Evolutionary conservation across 2,113 vertebrate genomes (phyloP).

Genomic region (Pluvialis apricaria): DNA sequence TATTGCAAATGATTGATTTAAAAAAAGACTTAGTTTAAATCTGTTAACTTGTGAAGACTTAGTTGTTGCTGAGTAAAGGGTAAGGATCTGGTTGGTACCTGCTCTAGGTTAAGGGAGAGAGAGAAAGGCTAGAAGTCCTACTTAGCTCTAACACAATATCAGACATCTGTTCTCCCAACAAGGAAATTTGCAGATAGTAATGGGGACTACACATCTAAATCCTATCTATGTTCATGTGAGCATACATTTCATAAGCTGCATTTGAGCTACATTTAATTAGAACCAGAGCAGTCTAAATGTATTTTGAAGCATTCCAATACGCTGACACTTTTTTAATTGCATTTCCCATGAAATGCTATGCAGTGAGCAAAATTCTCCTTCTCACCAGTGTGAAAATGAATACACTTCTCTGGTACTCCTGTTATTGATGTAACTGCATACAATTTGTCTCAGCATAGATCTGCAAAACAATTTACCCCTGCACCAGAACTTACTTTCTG

Average conservation of each 20-base stretch:
- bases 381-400: background rate
- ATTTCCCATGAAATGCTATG: background rate
- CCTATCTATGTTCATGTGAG: background rate
- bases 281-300: background rate
- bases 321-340: background rate
- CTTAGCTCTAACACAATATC: conserved; percentile 10
- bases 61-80: conserved; percentile 9
- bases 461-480: background rate
- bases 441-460: background rate
- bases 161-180: background rate
- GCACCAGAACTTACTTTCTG: background rate
- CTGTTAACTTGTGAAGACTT: conserved; percentile 10
- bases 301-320: background rate
- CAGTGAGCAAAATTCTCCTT: background rate
- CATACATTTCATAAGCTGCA: background rate
- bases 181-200: conserved; percentile 31
- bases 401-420: background rate
- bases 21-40: background rate
- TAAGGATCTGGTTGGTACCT: conserved; percentile 1
- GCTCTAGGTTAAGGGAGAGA: conserved; percentile 3
- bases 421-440: background rate
- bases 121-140: conserved; percentile 40
- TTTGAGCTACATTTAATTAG: conserved; percentile 25
- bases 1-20: conserved; percentile 6
- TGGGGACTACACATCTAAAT: background rate